Percentiles rank a stretch among this genome's conserved stretches.
phyloP scores from a whole-genome alignment of 2,797 vertebrate species.

The Cyclopterus lumpus region DNA sequence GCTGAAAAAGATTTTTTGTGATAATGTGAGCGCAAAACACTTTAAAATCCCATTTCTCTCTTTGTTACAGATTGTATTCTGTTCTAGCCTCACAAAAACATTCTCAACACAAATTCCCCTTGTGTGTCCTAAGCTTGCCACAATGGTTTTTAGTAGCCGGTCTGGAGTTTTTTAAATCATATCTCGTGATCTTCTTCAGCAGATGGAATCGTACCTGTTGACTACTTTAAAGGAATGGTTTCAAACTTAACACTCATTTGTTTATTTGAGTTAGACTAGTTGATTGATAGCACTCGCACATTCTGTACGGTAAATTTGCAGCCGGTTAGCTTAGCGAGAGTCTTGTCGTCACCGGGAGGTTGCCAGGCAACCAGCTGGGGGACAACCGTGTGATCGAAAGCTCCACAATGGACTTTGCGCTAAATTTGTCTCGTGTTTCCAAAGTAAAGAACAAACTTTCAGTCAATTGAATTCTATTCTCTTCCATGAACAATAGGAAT shows the following conservation, averaged over 20 bases:
- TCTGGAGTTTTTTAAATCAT: neutral
- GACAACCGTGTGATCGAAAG: neutral
- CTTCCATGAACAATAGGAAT: slow-evolving; percentile 1
- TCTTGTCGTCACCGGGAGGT: neutral
- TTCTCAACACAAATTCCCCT: neutral
- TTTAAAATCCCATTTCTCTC: neutral
- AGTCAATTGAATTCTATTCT: slow-evolving; percentile 5
- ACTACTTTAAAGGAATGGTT: neutral
- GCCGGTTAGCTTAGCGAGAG: slow-evolving; percentile 1
- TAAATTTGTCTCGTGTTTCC: neutral
- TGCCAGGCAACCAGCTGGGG: slow-evolving; percentile 12
- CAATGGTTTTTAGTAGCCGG: neutral
- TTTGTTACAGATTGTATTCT: neutral
- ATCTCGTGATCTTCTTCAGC: neutral
- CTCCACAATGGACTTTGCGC: neutral
- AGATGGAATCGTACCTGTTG: neutral
- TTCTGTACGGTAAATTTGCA: neutral
- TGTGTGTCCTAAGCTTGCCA: neutral
- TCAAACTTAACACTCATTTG: too few species aligned
- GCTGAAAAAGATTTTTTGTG: neutral
- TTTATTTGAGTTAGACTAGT: too few species aligned
- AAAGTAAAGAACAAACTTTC: neutral
- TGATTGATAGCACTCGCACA: too few species aligned
- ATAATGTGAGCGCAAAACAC: neutral
- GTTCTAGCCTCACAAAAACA: neutral